These are phyloP conservation scores for Trachelus tabidus DNA, from an alignment of 2,888 invertebrate species.

Conservation along the genomic window DNA sequence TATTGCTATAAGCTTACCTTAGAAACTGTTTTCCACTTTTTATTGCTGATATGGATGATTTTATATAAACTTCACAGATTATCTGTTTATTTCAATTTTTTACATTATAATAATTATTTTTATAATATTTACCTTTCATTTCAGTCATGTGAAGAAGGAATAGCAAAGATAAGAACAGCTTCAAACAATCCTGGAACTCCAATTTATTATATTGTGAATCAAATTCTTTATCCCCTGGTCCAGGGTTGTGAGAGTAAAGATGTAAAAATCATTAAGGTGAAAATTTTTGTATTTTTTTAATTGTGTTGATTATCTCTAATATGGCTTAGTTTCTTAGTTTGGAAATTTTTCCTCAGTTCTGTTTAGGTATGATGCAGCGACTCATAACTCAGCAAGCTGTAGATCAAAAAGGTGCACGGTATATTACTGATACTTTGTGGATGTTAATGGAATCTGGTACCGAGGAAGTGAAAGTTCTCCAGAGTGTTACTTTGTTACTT, in stretches of 20 bases:
- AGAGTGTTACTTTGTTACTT: slow-evolving; percentile 92
- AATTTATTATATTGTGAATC: slow-evolving; percentile 90
- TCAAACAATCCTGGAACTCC: slow-evolving; percentile 81
- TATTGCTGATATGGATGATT: too few species aligned
- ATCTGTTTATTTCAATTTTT: too few species aligned
- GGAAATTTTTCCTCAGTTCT: slow-evolving; percentile 74
- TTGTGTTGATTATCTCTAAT: neutral
- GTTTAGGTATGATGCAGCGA: slow-evolving; percentile 93
- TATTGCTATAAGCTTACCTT: too few species aligned
- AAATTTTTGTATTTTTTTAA: slow-evolving; percentile 8
- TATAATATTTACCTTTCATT: slow-evolving; percentile 47
- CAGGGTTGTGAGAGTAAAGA: slow-evolving; percentile 98
- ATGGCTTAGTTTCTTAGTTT: slow-evolving; percentile 3
- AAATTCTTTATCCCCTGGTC: slow-evolving; percentile 94
- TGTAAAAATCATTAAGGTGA: slow-evolving; percentile 91
- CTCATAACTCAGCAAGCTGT: slow-evolving; percentile 91
- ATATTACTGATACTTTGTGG: slow-evolving; percentile 94
- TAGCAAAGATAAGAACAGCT: slow-evolving; percentile 86
- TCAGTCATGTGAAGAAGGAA: slow-evolving; percentile 96
- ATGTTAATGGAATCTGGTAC: slow-evolving; percentile 93
- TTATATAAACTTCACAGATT: too few species aligned
- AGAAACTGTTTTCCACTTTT: too few species aligned
- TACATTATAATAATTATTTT: too few species aligned
- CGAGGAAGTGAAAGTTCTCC: slow-evolving; percentile 95
- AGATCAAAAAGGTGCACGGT: slow-evolving; percentile 91